These are phyloP conservation scores for Megaustenia siamemsis DNA, from an alignment of 2,888 invertebrate genomes.

Conservation along the genomic window DNA sequence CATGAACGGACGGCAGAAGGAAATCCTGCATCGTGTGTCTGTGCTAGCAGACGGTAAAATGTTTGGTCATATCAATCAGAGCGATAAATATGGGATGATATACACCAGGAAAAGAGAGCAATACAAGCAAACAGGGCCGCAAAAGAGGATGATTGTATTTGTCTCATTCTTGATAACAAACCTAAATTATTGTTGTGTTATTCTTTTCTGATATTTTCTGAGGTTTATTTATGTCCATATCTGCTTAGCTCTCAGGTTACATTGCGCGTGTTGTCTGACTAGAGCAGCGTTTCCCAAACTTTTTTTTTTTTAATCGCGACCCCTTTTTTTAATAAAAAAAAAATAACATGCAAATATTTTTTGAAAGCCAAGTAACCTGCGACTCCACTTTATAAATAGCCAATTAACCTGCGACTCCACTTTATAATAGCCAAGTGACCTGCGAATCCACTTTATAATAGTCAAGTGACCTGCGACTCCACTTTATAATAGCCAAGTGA, in stretches of 20 bases:
- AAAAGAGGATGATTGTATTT: not conserved
- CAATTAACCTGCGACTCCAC: too few species aligned
- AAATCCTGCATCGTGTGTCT: slow-evolving; percentile 39
- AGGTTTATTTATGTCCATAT: not conserved
- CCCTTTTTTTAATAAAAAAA: too few species aligned
- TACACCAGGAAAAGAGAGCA: not conserved
- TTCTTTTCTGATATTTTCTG: not conserved
- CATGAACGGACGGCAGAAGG: slow-evolving; percentile 12
- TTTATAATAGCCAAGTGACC: too few species aligned
- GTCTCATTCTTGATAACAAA: slow-evolving; percentile 12
- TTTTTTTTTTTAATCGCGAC: too few species aligned
- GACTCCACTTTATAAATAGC: too few species aligned
- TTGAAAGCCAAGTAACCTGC: too few species aligned
- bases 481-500: too few species aligned
- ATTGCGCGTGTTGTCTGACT: too few species aligned
- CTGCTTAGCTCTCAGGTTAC: not conserved
- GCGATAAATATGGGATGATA: slow-evolving; percentile 21
- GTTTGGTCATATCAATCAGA: slow-evolving; percentile 43
- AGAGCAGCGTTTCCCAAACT: too few species aligned
- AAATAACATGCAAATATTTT: too few species aligned
- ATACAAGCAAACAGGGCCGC: not conserved
- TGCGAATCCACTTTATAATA: too few species aligned
- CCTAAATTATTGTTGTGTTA: not conserved
- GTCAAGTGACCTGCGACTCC: too few species aligned
- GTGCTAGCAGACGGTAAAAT: slow-evolving; percentile 23